Conservation (phyloP, 2,113 vertebrate genomes). For the Rhineura floridana region DNA sequence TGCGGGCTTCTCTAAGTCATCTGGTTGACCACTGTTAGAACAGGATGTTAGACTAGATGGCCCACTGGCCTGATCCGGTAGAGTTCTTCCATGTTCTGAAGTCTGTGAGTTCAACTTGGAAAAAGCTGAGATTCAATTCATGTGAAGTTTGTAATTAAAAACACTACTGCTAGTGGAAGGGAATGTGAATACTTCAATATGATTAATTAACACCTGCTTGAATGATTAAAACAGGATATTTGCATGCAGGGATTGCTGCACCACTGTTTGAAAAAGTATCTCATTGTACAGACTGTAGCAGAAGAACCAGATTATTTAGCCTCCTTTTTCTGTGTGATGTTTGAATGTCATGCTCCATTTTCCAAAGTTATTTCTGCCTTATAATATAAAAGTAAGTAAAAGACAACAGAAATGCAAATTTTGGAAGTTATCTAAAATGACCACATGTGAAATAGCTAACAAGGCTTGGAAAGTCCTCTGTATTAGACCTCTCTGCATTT, state of each 20-base stretch:
- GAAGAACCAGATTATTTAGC: constrained; percentile 20
- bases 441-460: neutral
- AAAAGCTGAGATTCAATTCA: neutral
- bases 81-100: too few species aligned
- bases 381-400: neutral
- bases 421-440: constrained; percentile 9
- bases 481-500: constrained; percentile 34
- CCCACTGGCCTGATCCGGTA: too few species aligned
- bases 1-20: too few species aligned
- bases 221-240: neutral
- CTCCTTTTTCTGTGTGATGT: neutral
- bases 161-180: constrained; percentile 19
- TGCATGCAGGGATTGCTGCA: neutral
- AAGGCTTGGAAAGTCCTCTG: neutral
- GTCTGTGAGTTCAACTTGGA: neutral
- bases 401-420: constrained; percentile 20
- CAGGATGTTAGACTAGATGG: too few species aligned
- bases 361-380: constrained; percentile 14
- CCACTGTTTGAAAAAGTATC: neutral
- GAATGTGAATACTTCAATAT: neutral
- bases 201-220: neutral
- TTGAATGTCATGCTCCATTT: neutral
- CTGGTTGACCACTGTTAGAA: too few species aligned
- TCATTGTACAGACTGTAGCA: neutral
- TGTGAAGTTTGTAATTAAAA: constrained; percentile 26